A percentile compares a stretch with the other conserved stretches of the same genome.
Conservation (phyloP, 2,888 invertebrate species). For the Gymnoscelis rufifasciata region DNA sequence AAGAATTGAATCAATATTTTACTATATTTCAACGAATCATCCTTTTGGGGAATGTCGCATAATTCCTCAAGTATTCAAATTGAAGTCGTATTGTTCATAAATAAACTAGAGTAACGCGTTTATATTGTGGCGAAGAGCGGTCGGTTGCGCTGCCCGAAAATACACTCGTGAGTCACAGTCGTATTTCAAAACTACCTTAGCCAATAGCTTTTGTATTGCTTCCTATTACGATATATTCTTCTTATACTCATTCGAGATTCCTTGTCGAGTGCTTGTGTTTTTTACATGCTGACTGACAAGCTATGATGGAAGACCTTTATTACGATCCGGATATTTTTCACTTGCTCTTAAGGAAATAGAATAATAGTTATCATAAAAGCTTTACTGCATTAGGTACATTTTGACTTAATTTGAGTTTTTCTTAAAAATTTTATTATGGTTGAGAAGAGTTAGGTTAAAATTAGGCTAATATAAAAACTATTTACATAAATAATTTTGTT, state of each 20-base stretch:
- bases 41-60: too few relatives aligned
- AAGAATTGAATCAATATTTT: too few relatives aligned
- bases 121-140: constrained; percentile 36
- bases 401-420: too few relatives aligned
- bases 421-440: too few relatives aligned
- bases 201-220: constrained; percentile 74
- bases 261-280: constrained; percentile 16
- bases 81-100: constrained; percentile 21
- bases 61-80: too few relatives aligned
- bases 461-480: too few relatives aligned
- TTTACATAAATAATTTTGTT: too few relatives aligned
- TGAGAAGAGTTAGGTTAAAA: too few relatives aligned
- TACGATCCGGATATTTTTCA: background rate
- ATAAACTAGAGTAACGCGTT: constrained; percentile 34
- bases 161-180: constrained; percentile 62
- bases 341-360: too few relatives aligned
- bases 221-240: constrained; percentile 57
- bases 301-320: constrained; percentile 11
- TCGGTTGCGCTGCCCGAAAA: constrained; percentile 53
- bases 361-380: too few relatives aligned
- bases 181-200: constrained; percentile 70
- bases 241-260: constrained; percentile 32
- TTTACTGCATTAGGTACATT: too few relatives aligned
- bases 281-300: constrained; percentile 10
- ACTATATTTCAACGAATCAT: too few relatives aligned